Percentiles rank a stretch among this genome's conserved stretches.
Conservation (phyloP, 2,113 vertebrate genomes). For the Oenanthe melanoleuca region DNA sequence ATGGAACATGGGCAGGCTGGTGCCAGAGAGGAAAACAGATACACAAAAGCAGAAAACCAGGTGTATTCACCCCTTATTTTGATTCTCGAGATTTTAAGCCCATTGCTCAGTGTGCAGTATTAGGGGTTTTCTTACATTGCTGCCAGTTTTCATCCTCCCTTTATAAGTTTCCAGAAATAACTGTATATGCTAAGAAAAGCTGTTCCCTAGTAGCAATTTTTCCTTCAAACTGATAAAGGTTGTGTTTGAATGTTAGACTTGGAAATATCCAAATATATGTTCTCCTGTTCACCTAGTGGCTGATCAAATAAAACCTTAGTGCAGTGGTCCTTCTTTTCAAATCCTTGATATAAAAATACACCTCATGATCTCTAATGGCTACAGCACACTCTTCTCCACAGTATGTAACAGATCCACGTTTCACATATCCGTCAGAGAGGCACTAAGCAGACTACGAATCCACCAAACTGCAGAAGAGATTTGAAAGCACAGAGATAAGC, state of each 20-base stretch:
- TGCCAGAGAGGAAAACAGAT: neutral
- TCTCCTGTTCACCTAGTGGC: neutral
- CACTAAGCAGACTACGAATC: neutral
- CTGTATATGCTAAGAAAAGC: neutral
- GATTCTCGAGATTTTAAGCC: neutral
- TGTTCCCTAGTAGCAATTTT: neutral
- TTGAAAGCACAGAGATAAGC: slow-evolving; percentile 1
- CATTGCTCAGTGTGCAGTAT: neutral
- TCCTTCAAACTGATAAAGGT: neutral
- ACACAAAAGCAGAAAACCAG: neutral
- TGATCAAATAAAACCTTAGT: neutral
- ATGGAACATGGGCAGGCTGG: neutral
- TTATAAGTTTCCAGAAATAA: neutral
- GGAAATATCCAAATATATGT: neutral
- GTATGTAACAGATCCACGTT: neutral
- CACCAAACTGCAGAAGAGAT: neutral
- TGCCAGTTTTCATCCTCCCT: neutral
- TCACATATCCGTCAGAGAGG: neutral
- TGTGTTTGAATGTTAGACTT: neutral
- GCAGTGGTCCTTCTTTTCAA: neutral
- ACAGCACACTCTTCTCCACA: neutral
- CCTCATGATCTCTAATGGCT: neutral
- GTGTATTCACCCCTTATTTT: neutral
- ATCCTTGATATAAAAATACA: neutral
- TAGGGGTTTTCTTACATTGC: neutral